Evolutionary conservation across 2,113 vertebrate species (phyloP), one percentile per base, ranked within the genome.

Genomic region (Micronycteris hirsuta): DNA sequence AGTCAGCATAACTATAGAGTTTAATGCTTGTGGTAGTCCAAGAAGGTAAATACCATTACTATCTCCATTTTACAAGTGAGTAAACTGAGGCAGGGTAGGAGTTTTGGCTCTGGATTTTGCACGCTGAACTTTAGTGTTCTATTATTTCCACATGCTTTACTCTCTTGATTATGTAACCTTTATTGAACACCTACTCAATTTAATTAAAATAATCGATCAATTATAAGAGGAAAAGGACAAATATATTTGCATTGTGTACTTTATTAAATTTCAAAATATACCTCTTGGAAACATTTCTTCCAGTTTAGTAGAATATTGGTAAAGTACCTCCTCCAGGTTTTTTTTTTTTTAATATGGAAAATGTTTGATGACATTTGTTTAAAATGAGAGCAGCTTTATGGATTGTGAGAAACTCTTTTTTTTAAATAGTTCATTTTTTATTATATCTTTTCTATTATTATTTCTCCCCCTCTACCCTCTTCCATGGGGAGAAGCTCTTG

Each of bases 141-240:
- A 12, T 45, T 80, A 67, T 88, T 84, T 49, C 52, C 28, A 73
- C 41, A 70, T 76, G 33, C 38, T 94, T 89, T 63, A 65, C 10
- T 78, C 17, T 56, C 49, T 81, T 85, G 52, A 58, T 65, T 67
- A 3, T 84, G 33, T 52, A 78, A 61, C 28, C 81, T 97, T 77
- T 67, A 78, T n/a, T 83, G 76, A 70, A 67, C 28, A 81, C 13
- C 33, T 19, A 47, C 38, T 92, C 52, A 38, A 77, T 63, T 87
- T 83, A 93, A 74, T 78, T 73, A 78, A 82, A 63, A 47, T 31
- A 76, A 73, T 54, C 24, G 45, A 83, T 54, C 43, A 67, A 28
- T 85, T 70, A 22, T 56, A 92, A 73, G 67, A 86, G 47, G 73
- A 73, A 87, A 96, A 86, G 58, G 65, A 93, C 36, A 95, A 92